Evolutionary conservation across 2,113 vertebrate species (phyloP), one percentile per base, ranked within the genome.

Genomic region (Onychostruthus taczanowskii): DNA sequence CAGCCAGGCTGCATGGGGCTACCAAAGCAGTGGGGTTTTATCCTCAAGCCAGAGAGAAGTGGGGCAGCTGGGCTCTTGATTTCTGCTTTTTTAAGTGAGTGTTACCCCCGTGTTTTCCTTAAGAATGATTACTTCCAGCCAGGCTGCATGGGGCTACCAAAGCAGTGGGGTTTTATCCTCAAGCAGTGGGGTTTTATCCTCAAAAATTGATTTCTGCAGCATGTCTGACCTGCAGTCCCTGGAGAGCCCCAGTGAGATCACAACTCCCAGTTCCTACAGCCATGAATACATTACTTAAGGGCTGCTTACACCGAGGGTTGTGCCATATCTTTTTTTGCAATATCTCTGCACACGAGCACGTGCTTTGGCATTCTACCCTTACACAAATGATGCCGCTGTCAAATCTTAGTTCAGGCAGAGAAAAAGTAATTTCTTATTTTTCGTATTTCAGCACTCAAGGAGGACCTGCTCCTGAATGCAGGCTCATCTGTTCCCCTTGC

Each of bases 81-180:
- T 90, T 21, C 75, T 86, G 67, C 55, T n/a, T n/a, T n/a, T n/a
- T n/a, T n/a, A n/a, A n/a, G n/a, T 58, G 77, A 31, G 37, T 4
- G 49, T 76, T 76, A 13, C 46, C 64, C 82, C 62, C 7, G 73
- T 59, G 37, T 49, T 89, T 84, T 87, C 80, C 74, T 49, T 4
- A 21, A 10, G 87, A 77, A 37, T n/a, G 30, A 41, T 80, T 74
- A 52, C 86, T 80, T 86, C 31, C 78, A 93, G 87, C 17, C 50
- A 13, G 46, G 78, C 87, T 80, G 82, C 50, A 46, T 47, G 63
- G 56, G 63, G 59, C 90, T 52, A 16, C 70, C 49, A 33, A 13
- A 67, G 84, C 79, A 59, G 43, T 63, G 86, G 90, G 55, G 92
- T 63, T 97, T 89, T 90, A 27, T 77, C 82, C 85, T 83, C 15